Percentiles rank a stretch among this genome's conserved stretches.
These are phyloP conservation scores for Oligia strigilis DNA, from an alignment of 2,888 invertebrate species.

Conservation along the genomic window DNA sequence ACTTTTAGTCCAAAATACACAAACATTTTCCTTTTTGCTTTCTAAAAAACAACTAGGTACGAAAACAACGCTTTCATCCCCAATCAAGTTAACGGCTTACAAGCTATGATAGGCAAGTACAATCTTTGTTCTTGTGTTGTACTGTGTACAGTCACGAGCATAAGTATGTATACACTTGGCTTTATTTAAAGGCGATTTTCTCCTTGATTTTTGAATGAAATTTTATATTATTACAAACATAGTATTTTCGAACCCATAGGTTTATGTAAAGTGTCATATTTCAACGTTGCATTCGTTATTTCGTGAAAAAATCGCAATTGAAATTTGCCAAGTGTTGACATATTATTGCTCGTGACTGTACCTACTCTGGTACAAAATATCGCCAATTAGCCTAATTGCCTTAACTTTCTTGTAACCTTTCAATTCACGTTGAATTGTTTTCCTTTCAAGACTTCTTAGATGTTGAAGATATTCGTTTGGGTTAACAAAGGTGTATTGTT, in stretches of 20 bases:
- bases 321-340: too few relatives aligned
- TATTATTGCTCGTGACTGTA: too few relatives aligned
- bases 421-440: conserved; percentile 40
- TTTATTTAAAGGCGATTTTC: too few relatives aligned
- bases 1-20: background rate
- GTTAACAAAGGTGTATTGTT: background rate
- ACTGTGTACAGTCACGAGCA: conserved; percentile 16
- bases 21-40: background rate
- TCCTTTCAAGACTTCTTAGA: conserved; percentile 20
- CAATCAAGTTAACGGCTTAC: conserved; percentile 39
- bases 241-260: too few relatives aligned
- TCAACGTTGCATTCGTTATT: too few relatives aligned
- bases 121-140: conserved; percentile 37
- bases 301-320: too few relatives aligned
- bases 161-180: too few relatives aligned
- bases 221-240: too few relatives aligned
- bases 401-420: conserved; percentile 42
- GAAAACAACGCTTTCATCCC: background rate
- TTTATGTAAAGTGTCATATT: too few relatives aligned
- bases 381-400: conserved; percentile 57
- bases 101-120: conserved; percentile 37
- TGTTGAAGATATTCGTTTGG: conserved; percentile 7
- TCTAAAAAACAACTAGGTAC: background rate
- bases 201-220: too few relatives aligned
- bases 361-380: conserved; percentile 42